Evolutionary conservation across 2,888 invertebrate species (phyloP).

Genomic region (Zaprionus obscuricornis): DNA sequence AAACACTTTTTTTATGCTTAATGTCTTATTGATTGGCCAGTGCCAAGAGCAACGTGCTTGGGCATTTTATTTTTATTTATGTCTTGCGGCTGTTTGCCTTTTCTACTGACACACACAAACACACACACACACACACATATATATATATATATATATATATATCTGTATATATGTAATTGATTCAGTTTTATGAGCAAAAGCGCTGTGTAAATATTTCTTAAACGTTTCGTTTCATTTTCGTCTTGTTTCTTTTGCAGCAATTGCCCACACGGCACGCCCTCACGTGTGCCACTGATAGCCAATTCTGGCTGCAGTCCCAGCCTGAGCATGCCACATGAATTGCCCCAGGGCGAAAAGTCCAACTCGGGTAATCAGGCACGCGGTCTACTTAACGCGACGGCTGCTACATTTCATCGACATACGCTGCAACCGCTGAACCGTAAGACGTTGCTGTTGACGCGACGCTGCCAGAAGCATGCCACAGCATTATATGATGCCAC

Average conservation of each 20-base stretch:
- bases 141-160: no score
- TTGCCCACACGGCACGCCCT: constrained; percentile 89
- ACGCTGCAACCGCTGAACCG: constrained; percentile 70
- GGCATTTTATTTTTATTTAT: constrained; percentile 27
- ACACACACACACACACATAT: no score
- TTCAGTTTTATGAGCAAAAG: constrained; percentile 55
- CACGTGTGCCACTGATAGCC: constrained; percentile 90
- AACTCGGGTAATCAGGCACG: constrained; percentile 46
- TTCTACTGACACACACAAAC: no score
- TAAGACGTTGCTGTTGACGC: constrained; percentile 58
- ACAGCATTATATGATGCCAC: constrained; percentile 66
- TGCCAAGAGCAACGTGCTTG: constrained; percentile 28
- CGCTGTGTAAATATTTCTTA: constrained; percentile 60
- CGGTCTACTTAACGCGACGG: constrained; percentile 68
- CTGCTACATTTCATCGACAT: constrained; percentile 75
- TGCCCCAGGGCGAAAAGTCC: constrained; percentile 24
- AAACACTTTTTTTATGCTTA: constrained; percentile 41
- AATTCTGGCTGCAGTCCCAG: constrained; percentile 46
- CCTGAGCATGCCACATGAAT: constrained; percentile 46
- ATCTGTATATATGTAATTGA: constrained; percentile 56
- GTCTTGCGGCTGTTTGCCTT: constrained; percentile 7
- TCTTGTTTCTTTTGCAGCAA: constrained; percentile 63
- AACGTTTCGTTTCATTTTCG: constrained; percentile 24
- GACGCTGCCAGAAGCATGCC: constrained; percentile 66
- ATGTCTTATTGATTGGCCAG: constrained; percentile 64